Evolutionary conservation across 2,888 invertebrate genomes (phyloP).

Genomic region (Rhingia rostrata): DNA sequence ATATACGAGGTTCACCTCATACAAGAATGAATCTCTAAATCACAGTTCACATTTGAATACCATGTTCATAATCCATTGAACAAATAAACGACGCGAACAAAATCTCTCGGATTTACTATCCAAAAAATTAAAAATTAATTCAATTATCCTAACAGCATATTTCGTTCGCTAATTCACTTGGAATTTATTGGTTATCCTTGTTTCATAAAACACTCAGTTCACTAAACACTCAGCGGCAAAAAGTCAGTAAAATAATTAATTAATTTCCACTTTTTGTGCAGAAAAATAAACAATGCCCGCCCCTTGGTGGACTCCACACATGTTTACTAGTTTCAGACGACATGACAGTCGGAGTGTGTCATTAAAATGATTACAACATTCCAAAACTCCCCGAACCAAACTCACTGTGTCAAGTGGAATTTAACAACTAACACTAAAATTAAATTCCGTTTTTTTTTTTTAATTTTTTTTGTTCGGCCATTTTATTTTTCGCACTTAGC

Average conservation of each 20-base stretch:
- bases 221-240: neutral
- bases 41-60: too few relatives aligned
- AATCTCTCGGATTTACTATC: neutral
- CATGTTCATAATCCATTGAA: too few relatives aligned
- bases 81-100: too few relatives aligned
- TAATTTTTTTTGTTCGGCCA: slow-evolving; percentile 1
- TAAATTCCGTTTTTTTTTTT: slow-evolving; percentile 20
- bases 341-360: slow-evolving; percentile 7
- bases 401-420: slow-evolving; percentile 14
- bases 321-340: neutral
- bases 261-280: neutral
- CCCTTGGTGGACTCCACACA: neutral
- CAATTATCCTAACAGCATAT: slow-evolving; percentile 2
- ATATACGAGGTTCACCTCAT: too few relatives aligned
- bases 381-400: neutral
- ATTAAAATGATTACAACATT: slow-evolving; percentile 33
- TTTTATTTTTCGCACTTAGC: slow-evolving; percentile 13
- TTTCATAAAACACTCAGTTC: slow-evolving; percentile 1
- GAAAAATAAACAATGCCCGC: slow-evolving; percentile 1
- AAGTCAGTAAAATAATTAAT: slow-evolving; percentile 10
- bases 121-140: neutral
- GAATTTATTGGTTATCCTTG: neutral
- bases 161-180: neutral
- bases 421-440: slow-evolving; percentile 13
- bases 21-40: too few relatives aligned